phyloP scores from a whole-genome alignment of 2,888 invertebrate species.

The Peribatodes rhomboidaria region DNA sequence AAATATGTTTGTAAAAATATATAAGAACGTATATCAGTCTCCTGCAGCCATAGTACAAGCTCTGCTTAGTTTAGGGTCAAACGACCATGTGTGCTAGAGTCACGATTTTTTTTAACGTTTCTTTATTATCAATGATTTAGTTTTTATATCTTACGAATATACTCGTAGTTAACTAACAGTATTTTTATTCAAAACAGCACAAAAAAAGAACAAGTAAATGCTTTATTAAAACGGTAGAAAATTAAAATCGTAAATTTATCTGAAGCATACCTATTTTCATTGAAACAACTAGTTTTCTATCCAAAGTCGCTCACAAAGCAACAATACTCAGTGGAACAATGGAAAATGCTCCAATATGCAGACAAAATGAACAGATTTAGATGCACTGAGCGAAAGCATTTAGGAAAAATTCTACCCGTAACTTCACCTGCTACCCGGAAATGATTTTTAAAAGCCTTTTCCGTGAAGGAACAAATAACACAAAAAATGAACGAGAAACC shows the following conservation, averaged over 20 bases:
- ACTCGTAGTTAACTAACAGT: too few species aligned
- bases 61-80: too few species aligned
- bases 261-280: neutral
- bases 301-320: neutral
- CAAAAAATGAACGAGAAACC: conserved; percentile 34
- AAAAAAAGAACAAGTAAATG: neutral
- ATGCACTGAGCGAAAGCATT: conserved; percentile 48
- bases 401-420: conserved; percentile 39
- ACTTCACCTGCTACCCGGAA: conserved; percentile 44
- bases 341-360: conserved; percentile 32
- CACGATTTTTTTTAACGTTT: too few species aligned
- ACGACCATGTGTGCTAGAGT: too few species aligned
- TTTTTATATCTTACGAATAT: too few species aligned
- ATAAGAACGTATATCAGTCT: too few species aligned
- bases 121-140: too few species aligned
- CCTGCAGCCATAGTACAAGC: too few species aligned
- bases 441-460: conserved; percentile 46
- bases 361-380: conserved; percentile 36
- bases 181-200: neutral
- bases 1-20: too few species aligned
- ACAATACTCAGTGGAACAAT: conserved; percentile 12
- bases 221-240: too few species aligned
- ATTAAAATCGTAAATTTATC: neutral
- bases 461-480: conserved; percentile 33
- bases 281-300: neutral